Evolutionary conservation across 2,797 vertebrate genomes (phyloP).

Genomic region (Cryptoblepharus egeriae): DNA sequence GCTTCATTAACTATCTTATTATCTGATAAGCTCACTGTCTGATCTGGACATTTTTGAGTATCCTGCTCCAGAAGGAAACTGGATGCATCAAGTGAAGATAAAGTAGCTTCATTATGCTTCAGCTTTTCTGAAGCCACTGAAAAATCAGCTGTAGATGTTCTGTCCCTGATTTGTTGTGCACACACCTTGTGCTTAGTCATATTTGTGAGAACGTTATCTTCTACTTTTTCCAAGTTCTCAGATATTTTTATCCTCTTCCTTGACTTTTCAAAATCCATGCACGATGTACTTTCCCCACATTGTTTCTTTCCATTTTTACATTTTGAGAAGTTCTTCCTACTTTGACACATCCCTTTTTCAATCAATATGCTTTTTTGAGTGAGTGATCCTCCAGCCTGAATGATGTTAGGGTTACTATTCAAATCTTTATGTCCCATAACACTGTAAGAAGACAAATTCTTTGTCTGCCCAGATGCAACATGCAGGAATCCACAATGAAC

Average conservation of each 20-base stretch:
- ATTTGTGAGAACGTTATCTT: slow-evolving; percentile 30
- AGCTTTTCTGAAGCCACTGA: slow-evolving; percentile 47
- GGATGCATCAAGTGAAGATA: slow-evolving; percentile 28
- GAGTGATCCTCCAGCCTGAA: slow-evolving; percentile 35
- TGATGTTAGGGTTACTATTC: slow-evolving; percentile 37
- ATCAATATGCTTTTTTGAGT: slow-evolving; percentile 34
- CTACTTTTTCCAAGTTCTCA: slow-evolving; percentile 51
- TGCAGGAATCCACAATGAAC: slow-evolving; percentile 51
- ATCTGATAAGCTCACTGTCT: background rate
- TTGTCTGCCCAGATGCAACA: slow-evolving; percentile 53
- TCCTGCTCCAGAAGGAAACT: slow-evolving; percentile 37
- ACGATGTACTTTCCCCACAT: slow-evolving; percentile 42
- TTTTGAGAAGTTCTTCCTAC: slow-evolving; percentile 46
- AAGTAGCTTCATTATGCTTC: slow-evolving; percentile 34
- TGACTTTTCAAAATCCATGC: slow-evolving; percentile 51
- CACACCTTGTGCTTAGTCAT: background rate
- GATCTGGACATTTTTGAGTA: slow-evolving; percentile 23
- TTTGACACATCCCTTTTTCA: slow-evolving; percentile 52
- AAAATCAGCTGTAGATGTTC: slow-evolving; percentile 44
- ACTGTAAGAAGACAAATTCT: slow-evolving; percentile 35
- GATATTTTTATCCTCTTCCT: slow-evolving; percentile 65
- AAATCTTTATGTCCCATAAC: slow-evolving; percentile 45
- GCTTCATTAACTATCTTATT: slow-evolving; percentile 27
- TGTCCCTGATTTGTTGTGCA: slow-evolving; percentile 38
- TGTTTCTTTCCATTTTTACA: slow-evolving; percentile 58